These are phyloP conservation scores for Trididemnum miniatum DNA, from an alignment of 23 tunicate species.

Conservation along the genomic window DNA sequence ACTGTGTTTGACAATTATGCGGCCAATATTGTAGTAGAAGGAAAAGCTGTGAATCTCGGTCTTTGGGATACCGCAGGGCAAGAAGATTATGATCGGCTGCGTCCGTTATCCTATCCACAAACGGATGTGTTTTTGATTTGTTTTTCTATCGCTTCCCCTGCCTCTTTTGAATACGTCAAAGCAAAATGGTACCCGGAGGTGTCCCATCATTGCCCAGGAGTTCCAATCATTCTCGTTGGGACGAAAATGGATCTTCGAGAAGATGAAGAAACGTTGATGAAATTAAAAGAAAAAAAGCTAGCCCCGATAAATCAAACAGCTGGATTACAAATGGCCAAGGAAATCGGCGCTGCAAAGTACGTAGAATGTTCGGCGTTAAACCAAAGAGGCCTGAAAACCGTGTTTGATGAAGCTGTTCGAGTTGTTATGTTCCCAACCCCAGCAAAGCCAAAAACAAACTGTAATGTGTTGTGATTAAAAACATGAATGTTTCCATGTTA, in stretches of 20 bases:
- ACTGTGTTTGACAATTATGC: constrained; percentile 1
- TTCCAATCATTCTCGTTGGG: constrained; percentile 6
- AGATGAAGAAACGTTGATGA: neutral
- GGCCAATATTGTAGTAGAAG: neutral
- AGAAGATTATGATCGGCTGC: constrained; percentile 17
- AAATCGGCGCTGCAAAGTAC: neutral
- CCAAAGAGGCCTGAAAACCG: neutral
- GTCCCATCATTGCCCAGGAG: neutral
- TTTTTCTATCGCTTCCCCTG: constrained; percentile 6
- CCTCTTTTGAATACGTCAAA: constrained; percentile 1
- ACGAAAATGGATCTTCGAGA: constrained; percentile 12
- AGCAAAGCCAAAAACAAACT: too few species aligned
- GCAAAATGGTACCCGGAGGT: constrained; percentile 1
- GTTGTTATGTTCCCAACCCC: too few species aligned
- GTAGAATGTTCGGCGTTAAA: constrained; percentile 3
- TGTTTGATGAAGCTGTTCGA: neutral
- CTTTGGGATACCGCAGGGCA: constrained; percentile 7
- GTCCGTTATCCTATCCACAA: constrained; percentile 10
- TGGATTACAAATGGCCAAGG: neutral
- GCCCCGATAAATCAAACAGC: neutral
- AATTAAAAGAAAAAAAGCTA: neutral
- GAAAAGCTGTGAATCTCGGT: neutral
- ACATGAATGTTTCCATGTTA: too few species aligned
- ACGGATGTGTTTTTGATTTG: constrained; percentile 25
- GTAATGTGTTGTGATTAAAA: too few species aligned